These are phyloP conservation scores for Neogobius melanostomus DNA, from an alignment of 2,113 vertebrate species.

Conservation along the genomic window DNA sequence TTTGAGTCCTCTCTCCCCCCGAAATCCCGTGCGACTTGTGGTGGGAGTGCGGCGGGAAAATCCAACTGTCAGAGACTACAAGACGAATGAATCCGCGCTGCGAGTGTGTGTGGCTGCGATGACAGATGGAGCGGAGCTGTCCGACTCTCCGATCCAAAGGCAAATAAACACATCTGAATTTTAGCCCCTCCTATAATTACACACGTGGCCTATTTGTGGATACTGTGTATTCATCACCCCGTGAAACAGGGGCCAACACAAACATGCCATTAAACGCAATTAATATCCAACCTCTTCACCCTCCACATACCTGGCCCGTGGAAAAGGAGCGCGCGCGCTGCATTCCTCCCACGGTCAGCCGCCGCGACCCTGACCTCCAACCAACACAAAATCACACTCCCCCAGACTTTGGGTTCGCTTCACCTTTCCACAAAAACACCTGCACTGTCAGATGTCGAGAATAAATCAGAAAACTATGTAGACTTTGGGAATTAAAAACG, in stretches of 20 bases:
- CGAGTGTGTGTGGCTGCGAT: constrained; percentile 85
- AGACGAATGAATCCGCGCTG: constrained; percentile 95
- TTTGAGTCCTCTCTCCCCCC: constrained; percentile 81
- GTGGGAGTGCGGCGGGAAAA: constrained; percentile 96
- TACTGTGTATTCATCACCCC: constrained; percentile 35
- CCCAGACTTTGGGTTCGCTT: constrained; percentile 4
- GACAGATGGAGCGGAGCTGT: constrained; percentile 99
- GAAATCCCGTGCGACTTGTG: constrained; percentile 92
- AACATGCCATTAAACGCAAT: constrained; percentile 44
- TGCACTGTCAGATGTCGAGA: not conserved
- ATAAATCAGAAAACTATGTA: not conserved
- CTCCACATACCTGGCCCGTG: constrained; percentile 8
- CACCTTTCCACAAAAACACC: not conserved
- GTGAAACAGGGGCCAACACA: constrained; percentile 37
- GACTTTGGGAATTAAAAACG: not conserved
- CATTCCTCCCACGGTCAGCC: not conserved
- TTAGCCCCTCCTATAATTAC: constrained; percentile 88
- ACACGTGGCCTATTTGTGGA: constrained; percentile 85
- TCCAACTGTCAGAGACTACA: constrained; percentile 99
- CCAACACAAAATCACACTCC: constrained; percentile 9
- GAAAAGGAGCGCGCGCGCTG: constrained; percentile 18
- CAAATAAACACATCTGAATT: constrained; percentile 99
- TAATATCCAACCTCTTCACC: constrained; percentile 10
- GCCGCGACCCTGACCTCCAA: constrained; percentile 34
- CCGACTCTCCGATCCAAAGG: constrained; percentile 93